These are phyloP conservation scores for Melieria omissa DNA, from an alignment of 2,888 invertebrate species.

Conservation along the genomic window DNA sequence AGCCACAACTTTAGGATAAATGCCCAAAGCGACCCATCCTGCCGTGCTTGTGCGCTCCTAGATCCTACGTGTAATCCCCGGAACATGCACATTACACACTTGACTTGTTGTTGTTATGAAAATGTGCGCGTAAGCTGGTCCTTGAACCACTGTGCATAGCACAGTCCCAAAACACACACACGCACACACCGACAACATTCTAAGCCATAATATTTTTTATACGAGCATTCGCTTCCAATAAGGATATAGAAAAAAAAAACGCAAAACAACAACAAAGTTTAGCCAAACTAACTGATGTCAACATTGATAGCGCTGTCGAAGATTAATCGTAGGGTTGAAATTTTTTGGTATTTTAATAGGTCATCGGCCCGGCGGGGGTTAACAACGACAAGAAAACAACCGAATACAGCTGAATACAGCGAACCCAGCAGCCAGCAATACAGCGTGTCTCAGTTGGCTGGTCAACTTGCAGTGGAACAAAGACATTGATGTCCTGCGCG, in stretches of 20 bases:
- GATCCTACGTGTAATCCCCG: no score
- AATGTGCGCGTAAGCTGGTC: no score
- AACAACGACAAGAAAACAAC: slow-evolving; percentile 29
- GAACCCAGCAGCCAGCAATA: slow-evolving; percentile 10
- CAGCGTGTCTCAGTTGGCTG: background rate
- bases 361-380: slow-evolving; percentile 45
- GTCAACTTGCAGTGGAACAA: slow-evolving; percentile 7
- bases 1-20: no score
- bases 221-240: no score
- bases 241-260: background rate
- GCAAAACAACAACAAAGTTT: slow-evolving; percentile 17
- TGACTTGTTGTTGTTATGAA: no score
- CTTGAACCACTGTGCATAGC: no score
- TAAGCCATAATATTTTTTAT: no score
- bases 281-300: slow-evolving; percentile 42
- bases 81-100: no score
- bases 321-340: slow-evolving; percentile 46
- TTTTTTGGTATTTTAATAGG: slow-evolving; percentile 48
- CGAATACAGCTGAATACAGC: slow-evolving; percentile 27
- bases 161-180: no score
- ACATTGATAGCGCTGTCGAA: slow-evolving; percentile 45
- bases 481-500: slow-evolving; percentile 14
- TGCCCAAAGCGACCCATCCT: no score
- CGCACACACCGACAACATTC: no score
- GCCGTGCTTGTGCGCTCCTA: no score